Evolutionary conservation across 2,797 vertebrate genomes (phyloP), one percentile per base, ranked within the genome.

Genomic region (Delichon dasypus): DNA sequence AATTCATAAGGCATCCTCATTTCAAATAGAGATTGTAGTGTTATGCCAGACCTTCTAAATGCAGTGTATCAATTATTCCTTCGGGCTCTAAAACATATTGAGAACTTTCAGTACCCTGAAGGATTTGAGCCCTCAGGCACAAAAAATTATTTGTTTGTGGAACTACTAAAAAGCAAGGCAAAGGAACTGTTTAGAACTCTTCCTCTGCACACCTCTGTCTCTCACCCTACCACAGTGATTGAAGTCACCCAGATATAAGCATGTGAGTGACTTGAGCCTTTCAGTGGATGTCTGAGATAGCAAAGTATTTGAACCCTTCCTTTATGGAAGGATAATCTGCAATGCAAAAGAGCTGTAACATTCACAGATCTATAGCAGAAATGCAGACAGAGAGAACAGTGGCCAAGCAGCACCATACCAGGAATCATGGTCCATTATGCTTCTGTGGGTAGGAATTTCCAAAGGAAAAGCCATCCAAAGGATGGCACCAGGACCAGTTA

Each of bases 261-360:
- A 36, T 5, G 13, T 13, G 26, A 64, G 27, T 29, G 26, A 74
- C 57, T 66, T 51, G 16, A 73, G 51, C 23, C 40, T 83, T 75
- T 10, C 44, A 71, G 18, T 53, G 8, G 15, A 5, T 48, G 22
- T 36, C 26, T 67, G 50, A 80, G 48, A 14, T 8, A 86, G 30
- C 1, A 7, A 84, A 83, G n/a, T 57, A 55, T 32, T 7, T 64
- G 48, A 85, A 65, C 7, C 2, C 16, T 71, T 80, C 40, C 45
- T 62, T 64, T n/a, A 60, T 32, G 8, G 50, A 89, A 72, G 9
- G 20, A n/a, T n/a, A 51, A 53, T 45, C 22, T 36, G 58, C 14
- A 4, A 60, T 48, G 32, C 9, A 51, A 29, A 38, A 64, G 44
- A 51, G 30, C 34, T 66, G 8, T 14, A 54, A 50, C 0, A 0